Base-by-base conservation (phyloP, 1,140 invertebrate genomes). In the Spodoptera litura region DNA sequence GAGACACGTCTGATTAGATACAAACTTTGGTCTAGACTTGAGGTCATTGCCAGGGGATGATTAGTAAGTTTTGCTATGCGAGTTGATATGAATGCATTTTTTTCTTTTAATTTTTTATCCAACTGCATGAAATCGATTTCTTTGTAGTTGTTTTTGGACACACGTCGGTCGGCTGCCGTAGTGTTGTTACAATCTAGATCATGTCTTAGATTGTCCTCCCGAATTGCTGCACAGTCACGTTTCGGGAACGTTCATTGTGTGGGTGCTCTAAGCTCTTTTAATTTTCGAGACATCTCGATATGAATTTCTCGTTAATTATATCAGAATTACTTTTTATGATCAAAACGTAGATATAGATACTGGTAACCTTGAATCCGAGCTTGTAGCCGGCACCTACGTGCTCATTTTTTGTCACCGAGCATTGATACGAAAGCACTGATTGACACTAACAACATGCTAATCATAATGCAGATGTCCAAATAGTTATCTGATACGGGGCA, bases 1-100 rank as follows among this genome's bases (percentile, higher is more conserved):
- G 76, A 83, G 73, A 85, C 78, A 83, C 78, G 66, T 68, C 38
- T 82, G 80, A 79, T 80, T 80, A 78, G 73, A 78, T 74, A 81
- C 79, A 77, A 80, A 82, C 66, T 85, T 78, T 64, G 68, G 82
- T 87, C 86, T 89, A 89, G 86, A 87, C 86, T 81, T 74, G 75
- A 79, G 91, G 91, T 92, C 90, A 88, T 90, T 94, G 91, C 52
- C 91, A 86, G 87, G 91, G 91, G 92, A 94, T 94, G 92, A 94
- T 86, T 92, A 72, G 91, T 91, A 88, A 90, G 75, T 92, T 94
- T 94, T 88, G 81, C 78, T 74, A 80, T 79, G 62, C 61, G 78
- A 79, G 80, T 88, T 84, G 88, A 78, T 85, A 82, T 81, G 84
- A 88, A 84, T 91, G 90, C 90, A 93, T 84, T 89, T 89, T 90